phyloP scores from a whole-genome alignment of 2,797 vertebrate genomes.

The Synanceia verrucosa region DNA sequence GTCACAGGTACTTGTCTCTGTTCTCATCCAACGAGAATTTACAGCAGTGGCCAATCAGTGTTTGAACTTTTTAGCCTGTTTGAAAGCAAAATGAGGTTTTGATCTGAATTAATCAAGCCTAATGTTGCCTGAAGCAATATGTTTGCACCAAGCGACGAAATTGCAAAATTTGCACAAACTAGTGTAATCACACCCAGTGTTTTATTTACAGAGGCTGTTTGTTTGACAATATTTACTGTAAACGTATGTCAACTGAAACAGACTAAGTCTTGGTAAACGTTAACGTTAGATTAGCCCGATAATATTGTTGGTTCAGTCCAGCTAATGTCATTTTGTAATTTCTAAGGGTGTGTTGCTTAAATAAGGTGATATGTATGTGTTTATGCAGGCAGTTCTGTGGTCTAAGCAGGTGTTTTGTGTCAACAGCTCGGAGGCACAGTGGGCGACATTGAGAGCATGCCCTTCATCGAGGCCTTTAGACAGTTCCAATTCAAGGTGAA shows the following conservation, averaged over 20 bases:
- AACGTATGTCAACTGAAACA: constrained; percentile 23
- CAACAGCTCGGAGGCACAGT: constrained; percentile 93
- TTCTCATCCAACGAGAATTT: not conserved
- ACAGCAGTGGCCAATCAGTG: not conserved
- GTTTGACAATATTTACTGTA: constrained; percentile 7
- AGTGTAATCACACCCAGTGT: not conserved
- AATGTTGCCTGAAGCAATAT: constrained; percentile 17
- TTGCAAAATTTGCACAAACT: constrained; percentile 14
- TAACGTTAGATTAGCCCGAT: constrained; percentile 22
- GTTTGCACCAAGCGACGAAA: constrained; percentile 14
- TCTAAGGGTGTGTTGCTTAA: not conserved
- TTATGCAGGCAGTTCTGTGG: not conserved
- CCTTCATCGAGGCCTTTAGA: constrained; percentile 96
- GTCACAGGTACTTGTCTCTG: not conserved
- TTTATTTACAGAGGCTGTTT: constrained; percentile 3
- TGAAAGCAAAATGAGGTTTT: no score
- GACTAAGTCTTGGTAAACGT: constrained; percentile 18
- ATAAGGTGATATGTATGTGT: not conserved
- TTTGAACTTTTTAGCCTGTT: no score
- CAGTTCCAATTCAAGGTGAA: constrained; percentile 99
- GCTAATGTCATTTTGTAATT: constrained; percentile 5
- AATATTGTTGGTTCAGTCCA: constrained; percentile 9
- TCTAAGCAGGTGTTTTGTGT: constrained; percentile 54
- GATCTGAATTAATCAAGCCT: no score
- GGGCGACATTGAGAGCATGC: constrained; percentile 97